Percentiles rank a stretch among this genome's conserved stretches.
Conservation (phyloP, 1,140 invertebrate genomes). For the Euwallacea fornicatus region DNA sequence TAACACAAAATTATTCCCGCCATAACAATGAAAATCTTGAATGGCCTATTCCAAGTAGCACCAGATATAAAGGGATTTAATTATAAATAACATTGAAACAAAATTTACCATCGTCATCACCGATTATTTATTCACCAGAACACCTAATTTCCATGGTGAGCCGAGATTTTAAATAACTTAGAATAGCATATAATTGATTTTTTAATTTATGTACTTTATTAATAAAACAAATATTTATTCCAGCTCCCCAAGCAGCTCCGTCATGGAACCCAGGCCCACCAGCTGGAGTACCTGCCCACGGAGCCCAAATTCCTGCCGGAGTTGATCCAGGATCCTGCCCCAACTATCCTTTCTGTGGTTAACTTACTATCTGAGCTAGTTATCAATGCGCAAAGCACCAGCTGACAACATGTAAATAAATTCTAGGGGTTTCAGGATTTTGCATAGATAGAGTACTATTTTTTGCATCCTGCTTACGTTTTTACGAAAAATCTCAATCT, state of each 20-base stretch:
- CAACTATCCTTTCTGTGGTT: conserved; percentile 62
- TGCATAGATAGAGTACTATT: conserved; percentile 24
- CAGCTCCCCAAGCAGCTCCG: conserved; percentile 18
- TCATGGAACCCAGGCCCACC: conserved; percentile 25
- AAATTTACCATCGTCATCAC: too few species aligned
- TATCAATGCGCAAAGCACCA: conserved; percentile 21
- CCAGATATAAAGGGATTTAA: too few species aligned
- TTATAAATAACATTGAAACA: too few species aligned
- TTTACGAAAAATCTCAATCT: neutral
- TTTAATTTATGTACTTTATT: too few species aligned
- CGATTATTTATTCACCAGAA: too few species aligned
- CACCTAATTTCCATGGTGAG: too few species aligned
- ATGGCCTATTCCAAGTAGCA: too few species aligned
- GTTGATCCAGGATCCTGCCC: conserved; percentile 59
- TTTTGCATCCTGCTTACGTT: neutral
- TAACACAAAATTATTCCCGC: too few species aligned
- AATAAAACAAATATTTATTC: neutral
- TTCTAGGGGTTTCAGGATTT: too few species aligned
- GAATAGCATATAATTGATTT: too few species aligned
- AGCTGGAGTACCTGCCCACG: conserved; percentile 21
- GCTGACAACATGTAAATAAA: conserved; percentile 43
- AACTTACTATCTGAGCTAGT: conserved; percentile 22
- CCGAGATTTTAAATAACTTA: too few species aligned
- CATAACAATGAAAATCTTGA: too few species aligned
- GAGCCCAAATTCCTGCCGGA: conserved; percentile 56